Conservation (phyloP, 2,113 vertebrate genomes). For the Pagrus major region DNA sequence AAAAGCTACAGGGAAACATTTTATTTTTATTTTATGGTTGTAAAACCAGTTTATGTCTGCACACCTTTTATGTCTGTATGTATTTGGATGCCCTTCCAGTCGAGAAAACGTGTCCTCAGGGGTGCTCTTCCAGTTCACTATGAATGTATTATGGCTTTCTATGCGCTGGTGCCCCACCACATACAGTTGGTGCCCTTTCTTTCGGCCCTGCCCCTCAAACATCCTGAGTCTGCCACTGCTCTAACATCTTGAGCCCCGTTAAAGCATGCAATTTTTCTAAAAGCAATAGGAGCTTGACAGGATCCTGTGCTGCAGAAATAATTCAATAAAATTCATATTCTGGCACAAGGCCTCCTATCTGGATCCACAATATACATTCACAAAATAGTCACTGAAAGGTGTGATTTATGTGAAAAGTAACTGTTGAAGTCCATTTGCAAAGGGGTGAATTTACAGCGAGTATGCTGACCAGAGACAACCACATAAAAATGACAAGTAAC, state of each 20-base stretch:
- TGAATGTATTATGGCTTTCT: no score
- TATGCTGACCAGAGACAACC: neutral
- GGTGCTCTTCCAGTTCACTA: no score
- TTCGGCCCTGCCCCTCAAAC: no score
- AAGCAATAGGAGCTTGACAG: neutral
- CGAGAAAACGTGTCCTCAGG: no score
- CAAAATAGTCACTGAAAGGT: neutral
- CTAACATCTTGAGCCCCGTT: neutral
- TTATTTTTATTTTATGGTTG: neutral
- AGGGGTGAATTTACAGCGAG: neutral
- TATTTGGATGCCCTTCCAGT: no score
- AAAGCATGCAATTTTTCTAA: neutral
- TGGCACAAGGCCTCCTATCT: neutral
- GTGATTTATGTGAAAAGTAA: constrained; percentile 3
- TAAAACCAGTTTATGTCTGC: neutral
- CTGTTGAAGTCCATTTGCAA: neutral
- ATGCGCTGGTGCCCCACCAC: no score
- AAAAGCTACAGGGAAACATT: neutral
- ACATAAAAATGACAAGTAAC: neutral
- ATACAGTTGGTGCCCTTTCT: no score
- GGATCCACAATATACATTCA: neutral
- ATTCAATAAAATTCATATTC: constrained; percentile 7
- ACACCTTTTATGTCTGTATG: neutral
- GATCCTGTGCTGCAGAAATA: neutral
- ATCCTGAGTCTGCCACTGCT: neutral